Base-by-base conservation (phyloP, 2,797 vertebrate species). In the Hyperoplus immaculatus region DNA sequence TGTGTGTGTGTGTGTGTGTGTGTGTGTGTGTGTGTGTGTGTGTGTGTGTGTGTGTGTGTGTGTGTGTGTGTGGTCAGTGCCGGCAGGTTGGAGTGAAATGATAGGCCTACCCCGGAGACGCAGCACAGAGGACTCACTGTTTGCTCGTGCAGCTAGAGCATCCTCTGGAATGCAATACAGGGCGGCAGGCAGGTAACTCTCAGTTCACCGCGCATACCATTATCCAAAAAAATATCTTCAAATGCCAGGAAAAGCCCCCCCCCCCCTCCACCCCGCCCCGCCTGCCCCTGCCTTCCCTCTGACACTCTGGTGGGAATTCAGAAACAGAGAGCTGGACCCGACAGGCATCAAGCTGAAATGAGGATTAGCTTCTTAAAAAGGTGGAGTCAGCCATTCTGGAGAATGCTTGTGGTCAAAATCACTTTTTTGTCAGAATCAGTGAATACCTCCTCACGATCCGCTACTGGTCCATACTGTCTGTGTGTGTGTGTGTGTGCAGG, bases 81-180 rank as follows among this genome's bases (percentile, higher is more conserved):
- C 75, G 70, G 88, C 93, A 92, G 92, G 92, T 90, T 82, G 78
- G 72, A 90, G 86, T 77, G 86, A 94, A 92, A 87, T 75, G 82
- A 88, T 90, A 87, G 89, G 84, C 87, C 88, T 85, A 29, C 83
- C 87, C 83, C 80, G 65, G 84, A 90, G 90, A 78, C 82, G 1
- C 75, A 61, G 90, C 89, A 95, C 94, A 95, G 92, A 93, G 92
- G 81, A 83, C 75, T 21, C 87, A 90, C 90, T 94, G 94, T 95
- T 90, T 88, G 83, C 80, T 66, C 85, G 38, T 41, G 41, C 62
- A 69, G 87, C 81, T 82, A 84, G 81, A 82, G 72, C 83, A 88
- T 87, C 84, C 84, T 60, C 74, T 91, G 94, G 94, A 95, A 95
- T 95, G 94, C 82, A 90, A 83, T 84, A 89, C 69, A 81, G 89